Evolutionary conservation across 2,888 invertebrate species (phyloP), one percentile per base, ranked within the genome.

Genomic region (Plagodis pulveraria): DNA sequence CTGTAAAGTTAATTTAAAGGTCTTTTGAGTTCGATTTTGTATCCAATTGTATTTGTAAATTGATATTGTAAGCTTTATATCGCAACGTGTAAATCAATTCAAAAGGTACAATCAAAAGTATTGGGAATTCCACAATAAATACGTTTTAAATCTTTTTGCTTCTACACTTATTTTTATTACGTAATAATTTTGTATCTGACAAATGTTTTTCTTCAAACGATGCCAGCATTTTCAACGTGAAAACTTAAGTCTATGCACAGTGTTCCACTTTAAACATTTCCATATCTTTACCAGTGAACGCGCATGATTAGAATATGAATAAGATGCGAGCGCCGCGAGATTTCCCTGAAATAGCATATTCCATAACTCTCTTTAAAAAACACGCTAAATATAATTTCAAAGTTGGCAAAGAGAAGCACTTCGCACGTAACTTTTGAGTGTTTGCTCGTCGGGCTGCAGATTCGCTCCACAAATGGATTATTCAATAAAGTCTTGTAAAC

Each of bases 401-500:
- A 63, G 51, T 58, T 43, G 7, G 56, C 46, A 44, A 36, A 12
- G 9, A 11, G 42, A 11, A 46, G 22, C 56, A 46, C 46, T 52
- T 48, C 47, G 57, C 46, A 49, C 59, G 55, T 54, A 65, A 63
- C 47, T 67, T 66, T 57, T 51, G 56, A 68, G 67, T 65, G 66
- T 63, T 64, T 60, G 48, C 52, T 58, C 55, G 43, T 56, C 56
- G 51, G 43, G 62, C 55, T 58, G 50, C 49, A 46, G 50, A 53
- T 35, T 41, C 57, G 61, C 66, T 68, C 70, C 41, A 10, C 49
- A 46, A 67, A 71, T 67, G 66, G 72, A 75, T 80, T 78, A 81
- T 81, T 78, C 74, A 79, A 80, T 79, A 76, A 76, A 77, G 70
- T 66, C 68, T 62, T 71, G 75, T 75, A 75, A 77, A 76, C 78